Conservation (phyloP, 1,140 invertebrate genomes). For the Manduca sexta region DNA sequence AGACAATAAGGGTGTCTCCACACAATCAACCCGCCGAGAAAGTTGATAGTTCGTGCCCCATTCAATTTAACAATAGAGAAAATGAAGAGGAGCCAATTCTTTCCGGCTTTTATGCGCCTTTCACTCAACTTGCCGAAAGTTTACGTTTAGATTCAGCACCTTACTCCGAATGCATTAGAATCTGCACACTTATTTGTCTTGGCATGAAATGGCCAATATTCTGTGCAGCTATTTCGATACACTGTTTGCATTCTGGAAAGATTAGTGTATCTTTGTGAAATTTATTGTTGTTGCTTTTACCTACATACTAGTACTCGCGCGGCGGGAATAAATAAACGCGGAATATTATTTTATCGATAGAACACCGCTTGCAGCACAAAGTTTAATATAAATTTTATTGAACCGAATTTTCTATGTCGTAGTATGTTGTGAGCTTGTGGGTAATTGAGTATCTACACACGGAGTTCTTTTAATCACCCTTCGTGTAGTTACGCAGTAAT, state of each 20-base stretch:
- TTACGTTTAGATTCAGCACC: conserved; percentile 51
- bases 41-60: conserved; percentile 67
- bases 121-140: conserved; percentile 62
- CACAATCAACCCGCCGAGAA: conserved; percentile 64
- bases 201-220: conserved; percentile 45
- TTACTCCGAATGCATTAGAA: conserved; percentile 53
- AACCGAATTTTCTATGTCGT: too few relatives aligned
- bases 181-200: conserved; percentile 51
- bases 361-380: background rate
- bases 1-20: conserved; percentile 69
- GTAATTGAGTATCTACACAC: too few relatives aligned
- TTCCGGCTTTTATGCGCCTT: conserved; percentile 59
- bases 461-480: too few relatives aligned
- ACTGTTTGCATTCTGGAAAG: conserved; percentile 37
- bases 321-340: background rate
- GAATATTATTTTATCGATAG: background rate
- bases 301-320: conserved; percentile 4
- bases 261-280: conserved; percentile 14
- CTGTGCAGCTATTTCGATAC: conserved; percentile 43
- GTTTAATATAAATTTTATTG: background rate
- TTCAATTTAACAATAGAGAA: conserved; percentile 71
- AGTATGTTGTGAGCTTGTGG: too few relatives aligned
- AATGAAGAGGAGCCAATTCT: conserved; percentile 70
- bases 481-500: too few relatives aligned
- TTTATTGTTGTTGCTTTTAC: conserved; percentile 13